Conservation (phyloP, 2,113 vertebrate genomes). For the Hypanus sabinus region DNA sequence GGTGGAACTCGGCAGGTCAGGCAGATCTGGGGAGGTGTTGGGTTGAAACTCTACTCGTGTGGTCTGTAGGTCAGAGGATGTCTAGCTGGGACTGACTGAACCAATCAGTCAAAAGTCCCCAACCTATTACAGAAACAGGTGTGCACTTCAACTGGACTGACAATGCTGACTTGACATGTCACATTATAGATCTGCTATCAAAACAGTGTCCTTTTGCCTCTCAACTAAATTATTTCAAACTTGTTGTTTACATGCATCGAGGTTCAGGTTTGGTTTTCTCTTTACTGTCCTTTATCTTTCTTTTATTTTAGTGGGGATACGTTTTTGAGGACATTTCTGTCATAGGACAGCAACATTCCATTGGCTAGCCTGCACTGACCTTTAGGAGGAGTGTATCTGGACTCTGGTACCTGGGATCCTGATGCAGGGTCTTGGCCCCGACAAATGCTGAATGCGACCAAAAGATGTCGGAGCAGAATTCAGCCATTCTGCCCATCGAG, state of each 20-base stretch:
- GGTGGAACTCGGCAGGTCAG: too few relatives aligned
- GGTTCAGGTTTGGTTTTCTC: not conserved
- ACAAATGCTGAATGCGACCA: not conserved
- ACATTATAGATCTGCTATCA: not conserved
- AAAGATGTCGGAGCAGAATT: too few relatives aligned
- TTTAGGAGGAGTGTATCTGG: not conserved
- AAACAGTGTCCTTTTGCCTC: not conserved
- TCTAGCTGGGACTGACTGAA: not conserved
- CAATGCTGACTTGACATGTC: not conserved
- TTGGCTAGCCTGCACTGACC: not conserved
- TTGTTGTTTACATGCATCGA: too few relatives aligned
- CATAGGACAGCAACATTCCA: too few relatives aligned
- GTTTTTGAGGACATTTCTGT: too few relatives aligned
- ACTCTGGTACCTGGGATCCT: not conserved
- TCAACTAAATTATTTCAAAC: too few relatives aligned
- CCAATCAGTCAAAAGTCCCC: not conserved
- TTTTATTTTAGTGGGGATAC: not conserved
- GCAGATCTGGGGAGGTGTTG: too few relatives aligned
- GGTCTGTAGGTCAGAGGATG: too few relatives aligned
- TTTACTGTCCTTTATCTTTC: not conserved
- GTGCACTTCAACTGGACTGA: not conserved
- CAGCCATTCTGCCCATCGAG: too few relatives aligned
- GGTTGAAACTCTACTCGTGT: too few relatives aligned
- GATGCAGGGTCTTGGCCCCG: too few relatives aligned
- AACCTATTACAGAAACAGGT: not conserved